Evolutionary conservation across 2,797 vertebrate species (phyloP).

Genomic region (Lithobates pipiens): DNA sequence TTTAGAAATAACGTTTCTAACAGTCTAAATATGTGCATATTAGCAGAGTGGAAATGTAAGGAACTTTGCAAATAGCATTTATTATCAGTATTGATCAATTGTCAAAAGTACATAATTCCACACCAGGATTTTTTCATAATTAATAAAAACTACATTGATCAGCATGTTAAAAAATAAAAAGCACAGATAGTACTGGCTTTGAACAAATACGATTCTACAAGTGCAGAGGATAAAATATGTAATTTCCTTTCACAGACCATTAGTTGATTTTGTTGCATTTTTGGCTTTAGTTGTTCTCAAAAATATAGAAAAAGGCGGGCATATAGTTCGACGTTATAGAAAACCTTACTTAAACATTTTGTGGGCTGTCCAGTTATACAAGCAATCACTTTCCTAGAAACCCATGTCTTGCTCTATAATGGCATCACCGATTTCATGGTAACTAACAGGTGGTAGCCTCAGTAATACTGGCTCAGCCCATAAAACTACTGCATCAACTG

Average conservation of each 20-base stretch:
- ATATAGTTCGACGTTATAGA: background rate
- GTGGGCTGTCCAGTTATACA: background rate
- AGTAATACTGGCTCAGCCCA: background rate
- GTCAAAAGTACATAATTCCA: background rate
- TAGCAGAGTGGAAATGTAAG: background rate
- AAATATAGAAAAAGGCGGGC: background rate
- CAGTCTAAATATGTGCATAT: background rate
- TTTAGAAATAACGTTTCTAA: background rate
- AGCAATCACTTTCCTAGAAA: background rate
- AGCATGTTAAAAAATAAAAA: background rate
- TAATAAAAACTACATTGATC: too few relatives aligned
- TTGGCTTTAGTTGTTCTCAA: background rate
- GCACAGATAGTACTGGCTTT: too few relatives aligned
- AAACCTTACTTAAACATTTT: background rate
- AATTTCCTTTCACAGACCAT: background rate
- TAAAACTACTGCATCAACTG: background rate
- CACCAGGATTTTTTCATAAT: background rate
- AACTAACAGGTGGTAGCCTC: background rate
- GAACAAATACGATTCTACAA: too few relatives aligned
- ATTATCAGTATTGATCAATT: background rate
- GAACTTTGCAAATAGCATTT: background rate
- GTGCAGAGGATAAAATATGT: background rate
- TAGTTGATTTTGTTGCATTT: background rate
- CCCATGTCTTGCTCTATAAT: background rate
- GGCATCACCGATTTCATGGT: too few relatives aligned